Evolutionary conservation across 2,797 vertebrate species (phyloP), one percentile per base, ranked within the genome.

Genomic region (Taenioides sp.): DNA sequence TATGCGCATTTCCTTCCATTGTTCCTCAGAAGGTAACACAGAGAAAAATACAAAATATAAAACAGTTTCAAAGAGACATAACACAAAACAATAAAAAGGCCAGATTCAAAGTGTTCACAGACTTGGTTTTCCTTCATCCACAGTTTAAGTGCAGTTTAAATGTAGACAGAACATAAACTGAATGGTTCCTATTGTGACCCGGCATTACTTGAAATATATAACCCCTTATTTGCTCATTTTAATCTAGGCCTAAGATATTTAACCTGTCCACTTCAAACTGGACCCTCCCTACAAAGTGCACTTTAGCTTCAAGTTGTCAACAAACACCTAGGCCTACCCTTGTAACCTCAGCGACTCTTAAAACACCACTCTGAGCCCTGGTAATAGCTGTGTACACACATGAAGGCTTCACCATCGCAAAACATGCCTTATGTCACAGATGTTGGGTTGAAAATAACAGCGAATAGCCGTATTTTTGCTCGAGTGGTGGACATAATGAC

Each of bases 271-370:
- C 76, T 88, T 79, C 71, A 85, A 77, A 20, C 37, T 0, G 61
- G 75, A 89, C 90, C 80, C 86, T 40, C 79, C 79, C 83, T 80
- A 86, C 91, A 84, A 87, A 87, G 85, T 31, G 82, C 81, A 84
- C 88, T 87, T 84, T 73, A 82, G 50, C 55, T 76, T 80, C 65
- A 72, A 89, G 87, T 80, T 82, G 86, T 84, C 84, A 82, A 82
- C 86, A 91, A 91, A 90, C 86, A 88, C 76, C 86, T 37, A 10
- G 34, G 2, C 34, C 34, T 80, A 81, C 69, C 72, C 88, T 86
- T 80, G 83, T 31, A 4, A 72, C 71, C 80, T 73, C 1, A 40
- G 28, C 7, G 70, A 73, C 52, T 75, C 72, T 77, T 77, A 61
- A 73, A 81, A 76, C 28, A 83, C 71, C 80, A 85, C 72, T 20